phyloP scores from a whole-genome alignment of 2,113 vertebrate genomes.

The Setophaga kirtlandii region DNA sequence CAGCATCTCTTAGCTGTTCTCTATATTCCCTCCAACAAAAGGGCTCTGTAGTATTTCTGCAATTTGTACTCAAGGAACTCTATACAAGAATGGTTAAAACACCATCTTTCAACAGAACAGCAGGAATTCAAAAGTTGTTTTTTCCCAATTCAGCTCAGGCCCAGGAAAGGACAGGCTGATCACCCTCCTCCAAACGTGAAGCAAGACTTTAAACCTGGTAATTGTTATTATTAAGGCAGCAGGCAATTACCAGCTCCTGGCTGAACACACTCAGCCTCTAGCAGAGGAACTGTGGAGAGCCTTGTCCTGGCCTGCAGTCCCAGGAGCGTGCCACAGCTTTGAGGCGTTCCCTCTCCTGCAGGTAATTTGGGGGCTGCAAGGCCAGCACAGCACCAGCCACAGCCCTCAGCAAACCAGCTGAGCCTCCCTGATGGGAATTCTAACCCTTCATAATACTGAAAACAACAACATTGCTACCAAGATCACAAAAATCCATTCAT shows the following conservation, averaged over 20 bases:
- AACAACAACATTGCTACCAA: not conserved
- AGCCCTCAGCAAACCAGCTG: not conserved
- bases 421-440: not conserved
- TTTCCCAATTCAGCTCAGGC: not conserved
- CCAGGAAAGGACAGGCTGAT: not conserved
- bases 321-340: not conserved
- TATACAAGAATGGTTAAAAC: not conserved
- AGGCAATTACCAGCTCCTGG: not conserved
- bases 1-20: not conserved
- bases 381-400: not conserved
- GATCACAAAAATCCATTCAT: not conserved
- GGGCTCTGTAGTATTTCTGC: not conserved
- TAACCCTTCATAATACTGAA: not conserved
- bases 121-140: not conserved
- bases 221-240: not conserved
- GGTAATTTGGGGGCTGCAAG: not conserved
- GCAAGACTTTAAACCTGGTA: not conserved
- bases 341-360: not conserved
- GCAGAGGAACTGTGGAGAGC: not conserved
- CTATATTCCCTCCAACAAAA: not conserved
- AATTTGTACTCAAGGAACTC: not conserved
- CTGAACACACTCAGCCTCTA: not conserved
- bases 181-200: not conserved
- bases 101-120: not conserved
- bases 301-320: conserved; percentile 8